These are phyloP conservation scores for Hirtodrosophila trivittata DNA, from an alignment of 2,888 invertebrate genomes.

Conservation along the genomic window DNA sequence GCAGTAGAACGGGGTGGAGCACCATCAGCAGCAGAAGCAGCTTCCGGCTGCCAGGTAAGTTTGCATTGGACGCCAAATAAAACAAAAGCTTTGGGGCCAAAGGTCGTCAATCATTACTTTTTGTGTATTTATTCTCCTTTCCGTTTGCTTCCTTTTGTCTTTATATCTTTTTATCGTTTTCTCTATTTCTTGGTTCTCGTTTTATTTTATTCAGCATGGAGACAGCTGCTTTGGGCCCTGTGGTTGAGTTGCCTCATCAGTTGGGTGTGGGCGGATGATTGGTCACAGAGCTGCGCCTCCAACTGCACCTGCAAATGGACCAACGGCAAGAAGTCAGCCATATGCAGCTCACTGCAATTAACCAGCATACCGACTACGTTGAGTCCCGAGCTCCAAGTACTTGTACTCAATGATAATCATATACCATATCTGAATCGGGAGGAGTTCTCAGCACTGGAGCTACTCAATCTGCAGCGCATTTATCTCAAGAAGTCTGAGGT, in stretches of 20 bases:
- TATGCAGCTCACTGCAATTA: constrained; percentile 92
- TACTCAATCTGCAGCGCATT: constrained; percentile 93
- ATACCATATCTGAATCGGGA: constrained; percentile 90
- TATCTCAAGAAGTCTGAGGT: constrained; percentile 91
- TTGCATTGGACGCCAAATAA: constrained; percentile 21
- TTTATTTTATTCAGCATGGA: constrained; percentile 47
- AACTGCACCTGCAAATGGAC: constrained; percentile 96
- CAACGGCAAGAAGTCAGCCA: constrained; percentile 94
- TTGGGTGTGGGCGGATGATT: constrained; percentile 87
- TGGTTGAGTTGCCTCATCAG: constrained; percentile 51
- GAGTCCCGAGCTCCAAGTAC: constrained; percentile 89
- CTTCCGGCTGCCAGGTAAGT: constrained; percentile 57
- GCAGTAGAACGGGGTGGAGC: background rate
- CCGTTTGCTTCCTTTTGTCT: constrained; percentile 6
- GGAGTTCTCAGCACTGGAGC: constrained; percentile 90
- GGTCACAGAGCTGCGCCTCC: constrained; percentile 92
- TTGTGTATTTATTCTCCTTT: constrained; percentile 14
- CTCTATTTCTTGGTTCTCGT: background rate
- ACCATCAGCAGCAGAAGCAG: constrained; percentile 19
- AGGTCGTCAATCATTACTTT: constrained; percentile 44
- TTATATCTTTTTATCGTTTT: constrained; percentile 2
- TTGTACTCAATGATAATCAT: constrained; percentile 92
- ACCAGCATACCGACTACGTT: constrained; percentile 90
- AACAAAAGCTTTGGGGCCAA: constrained; percentile 35
- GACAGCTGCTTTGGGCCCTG: constrained; percentile 53